Conservation (phyloP, 2,888 invertebrate genomes). For the Sipha maydis region DNA sequence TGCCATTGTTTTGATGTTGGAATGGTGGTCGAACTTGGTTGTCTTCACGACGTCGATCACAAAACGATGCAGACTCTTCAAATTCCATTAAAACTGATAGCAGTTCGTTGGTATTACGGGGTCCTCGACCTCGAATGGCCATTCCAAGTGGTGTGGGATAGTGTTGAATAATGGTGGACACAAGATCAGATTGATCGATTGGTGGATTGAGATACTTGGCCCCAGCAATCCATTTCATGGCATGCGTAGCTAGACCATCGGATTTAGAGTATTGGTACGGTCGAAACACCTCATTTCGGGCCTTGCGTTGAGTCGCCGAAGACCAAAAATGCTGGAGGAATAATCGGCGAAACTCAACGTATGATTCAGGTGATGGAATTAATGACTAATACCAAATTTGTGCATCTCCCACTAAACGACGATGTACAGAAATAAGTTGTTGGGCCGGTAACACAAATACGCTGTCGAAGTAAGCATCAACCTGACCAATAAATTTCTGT, state of each 20-base stretch:
- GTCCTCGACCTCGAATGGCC: not conserved
- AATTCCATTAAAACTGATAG: not conserved
- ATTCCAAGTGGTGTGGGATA: not conserved
- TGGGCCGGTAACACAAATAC: too few species aligned
- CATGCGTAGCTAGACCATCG: not conserved
- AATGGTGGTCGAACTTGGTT: too few species aligned
- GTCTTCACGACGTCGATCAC: too few species aligned
- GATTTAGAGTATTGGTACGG: not conserved
- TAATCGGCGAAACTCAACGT: not conserved
- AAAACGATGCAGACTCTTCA: not conserved
- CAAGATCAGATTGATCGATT: not conserved
- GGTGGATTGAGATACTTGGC: not conserved
- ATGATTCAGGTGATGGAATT: not conserved
- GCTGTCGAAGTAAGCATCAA: too few species aligned
- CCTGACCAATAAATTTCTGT: too few species aligned
- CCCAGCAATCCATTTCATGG: not conserved
- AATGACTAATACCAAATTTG: not conserved
- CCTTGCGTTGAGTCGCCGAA: not conserved
- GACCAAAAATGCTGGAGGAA: not conserved
- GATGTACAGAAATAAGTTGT: not conserved
- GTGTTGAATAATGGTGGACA: not conserved
- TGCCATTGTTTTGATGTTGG: too few species aligned
- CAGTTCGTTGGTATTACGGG: not conserved
- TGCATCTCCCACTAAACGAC: too few species aligned
- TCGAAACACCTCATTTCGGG: not conserved